Evolutionary conservation across 2,113 vertebrate genomes (phyloP), one percentile per base, ranked within the genome.

Genomic region (Thomomys bottae): DNA sequence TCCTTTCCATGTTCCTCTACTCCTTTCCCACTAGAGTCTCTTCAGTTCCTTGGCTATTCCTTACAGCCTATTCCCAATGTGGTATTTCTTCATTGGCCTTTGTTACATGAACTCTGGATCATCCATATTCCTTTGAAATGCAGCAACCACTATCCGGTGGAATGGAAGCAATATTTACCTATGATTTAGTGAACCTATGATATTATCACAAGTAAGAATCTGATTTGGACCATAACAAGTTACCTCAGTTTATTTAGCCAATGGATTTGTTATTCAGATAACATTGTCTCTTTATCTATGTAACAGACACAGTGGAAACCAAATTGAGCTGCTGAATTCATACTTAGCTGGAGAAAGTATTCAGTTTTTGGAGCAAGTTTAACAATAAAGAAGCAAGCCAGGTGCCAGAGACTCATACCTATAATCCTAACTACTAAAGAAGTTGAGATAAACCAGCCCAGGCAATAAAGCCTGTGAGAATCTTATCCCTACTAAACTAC

Each of bases 291-390:
- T 45, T 59, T 71, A 15, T 42, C 57, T 42, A 42, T 75, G 38
- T 34, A 82, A 36, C 0, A 71, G 24, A 28, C 54, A 45, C 45
- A 77, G 20, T 82, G n/a, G 42, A 91, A 70, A 85, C 11, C 57
- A 67, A 18, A 3, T 24, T 1, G 42, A 77, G 15, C 6, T 61
- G 10, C 23, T 20, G 3, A 80, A 67, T 8, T 77, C 78, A 82
- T 21, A 2, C 9, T 12, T 11, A 77, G 26, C 7, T 32, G 49
- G 36, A 86, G 73, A 61, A 64, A 64, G 20, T 30, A 45, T n/a
- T 94, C 63, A 59, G 64, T 28, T 49, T 82, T 78, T 84, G 30
- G 79, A 71, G n/a, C 12, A 75, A 89, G 42, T 32, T 91, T 67
- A 54, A 66, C 34, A 73, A 32, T 79, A 72, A 89, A 89, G 38